A percentile compares a stretch with the other conserved stretches of the same genome.
phyloP scores from a whole-genome alignment of 1,140 invertebrate genomes.

The Eumeta japonica region DNA sequence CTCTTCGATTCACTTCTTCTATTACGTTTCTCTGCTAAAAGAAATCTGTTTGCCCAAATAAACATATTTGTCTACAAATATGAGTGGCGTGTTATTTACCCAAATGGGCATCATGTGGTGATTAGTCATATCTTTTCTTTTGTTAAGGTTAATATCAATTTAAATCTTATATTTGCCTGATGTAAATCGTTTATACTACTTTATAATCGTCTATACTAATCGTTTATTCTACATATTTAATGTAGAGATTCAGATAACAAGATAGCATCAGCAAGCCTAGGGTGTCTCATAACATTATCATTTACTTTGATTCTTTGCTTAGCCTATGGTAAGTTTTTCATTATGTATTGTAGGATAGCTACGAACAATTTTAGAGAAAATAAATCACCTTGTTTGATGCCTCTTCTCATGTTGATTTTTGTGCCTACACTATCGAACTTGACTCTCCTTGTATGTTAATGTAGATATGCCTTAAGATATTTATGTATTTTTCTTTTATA shows the following conservation, averaged over 20 bases:
- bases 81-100: too few relatives aligned
- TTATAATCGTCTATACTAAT: too few relatives aligned
- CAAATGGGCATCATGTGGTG: not conserved
- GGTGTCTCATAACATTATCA: constrained; percentile 12
- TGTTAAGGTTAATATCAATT: constrained; percentile 12
- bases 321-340: constrained; percentile 11
- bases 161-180: constrained; percentile 7
- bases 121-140: constrained; percentile 13
- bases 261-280: constrained; percentile 8
- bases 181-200: constrained; percentile 14
- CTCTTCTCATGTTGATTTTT: constrained; percentile 11
- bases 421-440: too few relatives aligned
- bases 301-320: constrained; percentile 15
- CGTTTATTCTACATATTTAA: too few relatives aligned
- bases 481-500: too few relatives aligned
- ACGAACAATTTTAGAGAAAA: constrained; percentile 15
- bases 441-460: constrained; percentile 15
- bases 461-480: too few relatives aligned
- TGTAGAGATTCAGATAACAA: constrained; percentile 2
- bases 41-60: constrained; percentile 6
- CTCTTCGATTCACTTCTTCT: constrained; percentile 4
- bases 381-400: too few relatives aligned
- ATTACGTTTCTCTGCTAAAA: constrained; percentile 4
- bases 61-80: too few relatives aligned
- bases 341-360: constrained; percentile 12